These are phyloP conservation scores for Drosophila diplacantha DNA, from an alignment of 2,888 invertebrate species.

Conservation along the genomic window DNA sequence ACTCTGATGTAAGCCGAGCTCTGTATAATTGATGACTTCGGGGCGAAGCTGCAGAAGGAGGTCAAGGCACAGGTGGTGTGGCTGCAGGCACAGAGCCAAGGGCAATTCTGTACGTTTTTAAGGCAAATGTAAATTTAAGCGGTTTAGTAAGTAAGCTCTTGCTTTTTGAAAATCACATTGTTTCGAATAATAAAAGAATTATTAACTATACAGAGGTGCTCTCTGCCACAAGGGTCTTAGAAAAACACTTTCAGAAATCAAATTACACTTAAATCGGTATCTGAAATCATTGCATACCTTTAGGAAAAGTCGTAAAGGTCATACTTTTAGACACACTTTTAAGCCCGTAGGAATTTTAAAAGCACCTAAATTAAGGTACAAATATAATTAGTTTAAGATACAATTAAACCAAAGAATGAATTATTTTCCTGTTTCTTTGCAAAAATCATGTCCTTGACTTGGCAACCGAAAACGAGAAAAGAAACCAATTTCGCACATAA, in stretches of 20 bases:
- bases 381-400: not conserved
- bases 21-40: conserved; percentile 38
- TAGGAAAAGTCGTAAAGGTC: too few species aligned
- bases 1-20: conserved; percentile 41
- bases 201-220: not conserved
- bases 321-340: not conserved
- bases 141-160: not conserved
- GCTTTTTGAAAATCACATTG: not conserved
- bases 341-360: not conserved
- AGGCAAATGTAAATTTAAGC: conserved; percentile 10
- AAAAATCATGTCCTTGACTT: conserved; percentile 10
- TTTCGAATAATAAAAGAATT: too few species aligned
- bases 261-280: not conserved
- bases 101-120: conserved; percentile 12
- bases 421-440: not conserved
- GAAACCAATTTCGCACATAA: conserved; percentile 4
- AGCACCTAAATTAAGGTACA: not conserved
- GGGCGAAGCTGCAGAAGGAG: conserved; percentile 34
- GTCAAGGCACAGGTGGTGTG: conserved; percentile 32
- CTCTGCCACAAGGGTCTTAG: not conserved
- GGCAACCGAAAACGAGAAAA: not conserved
- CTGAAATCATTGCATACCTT: not conserved
- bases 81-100: conserved; percentile 23
- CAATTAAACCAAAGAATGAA: not conserved
- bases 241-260: not conserved